Evolutionary conservation across 2,797 vertebrate species (phyloP).

Genomic region (Megalops cyprinoides): DNA sequence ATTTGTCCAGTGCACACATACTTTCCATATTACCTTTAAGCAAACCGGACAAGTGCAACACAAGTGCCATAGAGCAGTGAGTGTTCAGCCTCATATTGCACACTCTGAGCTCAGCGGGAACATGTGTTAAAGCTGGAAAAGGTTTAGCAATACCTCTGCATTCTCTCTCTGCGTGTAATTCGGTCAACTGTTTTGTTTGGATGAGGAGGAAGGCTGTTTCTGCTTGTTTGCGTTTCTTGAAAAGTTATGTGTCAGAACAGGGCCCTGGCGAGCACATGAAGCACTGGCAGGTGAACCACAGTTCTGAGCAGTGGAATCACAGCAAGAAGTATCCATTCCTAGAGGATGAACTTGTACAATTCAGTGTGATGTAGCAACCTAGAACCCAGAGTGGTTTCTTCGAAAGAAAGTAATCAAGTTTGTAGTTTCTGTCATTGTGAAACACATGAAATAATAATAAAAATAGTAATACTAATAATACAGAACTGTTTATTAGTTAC

Average conservation of each 20-base stretch:
- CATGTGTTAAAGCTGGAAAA: background rate
- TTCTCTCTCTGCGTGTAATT: background rate
- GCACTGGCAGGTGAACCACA: background rate
- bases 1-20: background rate
- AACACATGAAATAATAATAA: too few relatives aligned
- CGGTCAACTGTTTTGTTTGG: background rate
- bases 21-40: conserved; percentile 1
- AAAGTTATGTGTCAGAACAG: background rate
- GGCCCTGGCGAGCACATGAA: background rate
- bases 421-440: too few relatives aligned
- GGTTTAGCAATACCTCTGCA: background rate
- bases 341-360: background rate
- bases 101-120: background rate
- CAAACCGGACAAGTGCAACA: conserved; percentile 14
- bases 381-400: too few relatives aligned
- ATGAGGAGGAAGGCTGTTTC: background rate
- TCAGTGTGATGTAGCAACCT: background rate
- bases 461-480: too few relatives aligned
- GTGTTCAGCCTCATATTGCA: conserved; percentile 7
- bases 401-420: too few relatives aligned
- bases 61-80: conserved; percentile 8
- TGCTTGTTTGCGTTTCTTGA: conserved; percentile 7
- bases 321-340: background rate
- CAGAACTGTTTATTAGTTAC: too few relatives aligned
- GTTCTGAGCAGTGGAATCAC: background rate